A percentile compares a stretch with the other conserved stretches of the same genome.
Evolutionary conservation across 2,113 vertebrate species (phyloP).

Genomic region (Artemisiospiza belli): DNA sequence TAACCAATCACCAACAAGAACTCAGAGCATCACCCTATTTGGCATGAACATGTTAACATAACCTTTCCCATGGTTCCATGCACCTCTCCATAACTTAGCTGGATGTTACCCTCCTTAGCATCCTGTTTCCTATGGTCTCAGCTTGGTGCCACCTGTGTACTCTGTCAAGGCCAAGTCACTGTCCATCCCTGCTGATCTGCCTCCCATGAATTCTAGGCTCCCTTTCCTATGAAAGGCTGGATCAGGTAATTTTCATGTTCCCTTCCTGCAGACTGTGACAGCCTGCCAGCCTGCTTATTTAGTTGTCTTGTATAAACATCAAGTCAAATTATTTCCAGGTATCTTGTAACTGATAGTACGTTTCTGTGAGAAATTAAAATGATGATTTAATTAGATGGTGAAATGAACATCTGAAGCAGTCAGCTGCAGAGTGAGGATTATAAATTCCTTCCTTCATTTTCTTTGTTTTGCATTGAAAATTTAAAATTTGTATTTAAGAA

Average conservation of each 20-base stretch:
- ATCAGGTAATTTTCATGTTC: not conserved
- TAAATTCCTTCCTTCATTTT: not conserved
- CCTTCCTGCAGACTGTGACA: not conserved
- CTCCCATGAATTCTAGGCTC: not conserved
- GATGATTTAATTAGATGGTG: not conserved
- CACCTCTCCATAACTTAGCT: not conserved
- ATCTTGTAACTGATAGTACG: not conserved
- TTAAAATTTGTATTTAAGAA: not conserved
- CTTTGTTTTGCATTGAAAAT: not conserved
- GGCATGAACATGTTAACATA: not conserved
- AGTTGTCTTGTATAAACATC: not conserved
- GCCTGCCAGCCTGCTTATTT: not conserved
- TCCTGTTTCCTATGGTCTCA: not conserved
- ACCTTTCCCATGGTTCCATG: not conserved
- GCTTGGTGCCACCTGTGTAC: not conserved
- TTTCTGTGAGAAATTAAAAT: not conserved
- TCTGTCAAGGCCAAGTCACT: not conserved
- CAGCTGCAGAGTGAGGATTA: not conserved
- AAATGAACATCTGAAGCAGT: not conserved
- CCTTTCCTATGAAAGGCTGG: not conserved
- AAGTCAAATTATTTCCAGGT: not conserved
- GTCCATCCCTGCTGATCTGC: not conserved
- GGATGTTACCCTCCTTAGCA: not conserved
- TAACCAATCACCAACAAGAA: not conserved
- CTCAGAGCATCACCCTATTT: not conserved